These are phyloP conservation scores for Centropus unirufus DNA, from an alignment of 2,113 vertebrate genomes.

Conservation along the genomic window DNA sequence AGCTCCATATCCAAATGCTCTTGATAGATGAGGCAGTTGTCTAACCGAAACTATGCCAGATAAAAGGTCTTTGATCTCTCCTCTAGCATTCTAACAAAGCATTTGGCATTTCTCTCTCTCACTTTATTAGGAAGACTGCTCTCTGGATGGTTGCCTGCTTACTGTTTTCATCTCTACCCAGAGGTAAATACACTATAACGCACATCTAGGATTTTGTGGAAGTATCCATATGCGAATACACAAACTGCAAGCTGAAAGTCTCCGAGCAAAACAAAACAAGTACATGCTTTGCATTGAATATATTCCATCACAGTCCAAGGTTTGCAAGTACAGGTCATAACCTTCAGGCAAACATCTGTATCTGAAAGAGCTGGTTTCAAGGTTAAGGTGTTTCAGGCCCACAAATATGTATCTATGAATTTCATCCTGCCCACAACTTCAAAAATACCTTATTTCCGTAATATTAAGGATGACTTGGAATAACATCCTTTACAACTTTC, in stretches of 20 bases:
- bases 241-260: not conserved
- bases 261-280: not conserved
- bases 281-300: not conserved
- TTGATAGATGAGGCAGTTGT: not conserved
- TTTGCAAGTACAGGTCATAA: not conserved
- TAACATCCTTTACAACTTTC: not conserved
- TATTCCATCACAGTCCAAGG: not conserved
- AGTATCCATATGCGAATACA: not conserved
- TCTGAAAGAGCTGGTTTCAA: not conserved
- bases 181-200: constrained; percentile 37
- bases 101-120: constrained; percentile 24
- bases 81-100: not conserved
- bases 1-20: not conserved
- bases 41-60: not conserved
- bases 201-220: not conserved
- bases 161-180: constrained; percentile 15
- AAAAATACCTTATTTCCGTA: not conserved
- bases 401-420: not conserved
- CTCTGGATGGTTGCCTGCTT: constrained; percentile 15
- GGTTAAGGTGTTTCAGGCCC: not conserved
- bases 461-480: not conserved
- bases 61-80: not conserved
- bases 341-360: not conserved
- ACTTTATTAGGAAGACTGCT: constrained; percentile 31
- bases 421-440: not conserved